Percentiles rank a stretch among this genome's conserved stretches.
Conservation (phyloP, 2,888 invertebrate genomes). For the Pyrrhia umbra region DNA sequence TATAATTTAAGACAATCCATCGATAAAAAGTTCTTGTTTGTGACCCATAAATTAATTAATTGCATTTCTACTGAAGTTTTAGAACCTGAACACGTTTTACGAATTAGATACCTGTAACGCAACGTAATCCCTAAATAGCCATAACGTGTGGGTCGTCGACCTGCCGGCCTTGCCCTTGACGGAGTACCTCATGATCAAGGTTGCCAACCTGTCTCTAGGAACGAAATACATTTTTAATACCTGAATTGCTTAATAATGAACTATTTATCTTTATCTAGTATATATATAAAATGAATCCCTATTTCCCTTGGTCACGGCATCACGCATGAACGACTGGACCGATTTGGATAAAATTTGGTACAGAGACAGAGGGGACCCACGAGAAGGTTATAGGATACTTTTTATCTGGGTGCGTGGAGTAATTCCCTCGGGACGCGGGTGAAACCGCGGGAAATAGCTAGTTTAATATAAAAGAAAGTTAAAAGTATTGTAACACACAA, state of each 20-base stretch:
- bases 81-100: slow-evolving; percentile 23
- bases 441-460: too few species aligned
- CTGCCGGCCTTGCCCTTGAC: slow-evolving; percentile 87
- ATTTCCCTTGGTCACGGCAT: too few species aligned
- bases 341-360: too few species aligned
- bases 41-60: neutral
- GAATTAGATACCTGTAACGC: slow-evolving; percentile 46
- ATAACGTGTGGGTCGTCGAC: slow-evolving; percentile 72
- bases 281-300: too few species aligned
- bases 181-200: slow-evolving; percentile 30
- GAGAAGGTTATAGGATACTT: too few species aligned
- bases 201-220: neutral
- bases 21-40: neutral
- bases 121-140: slow-evolving; percentile 77
- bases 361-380: too few species aligned
- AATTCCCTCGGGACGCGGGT: too few species aligned
- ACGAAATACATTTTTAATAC: neutral
- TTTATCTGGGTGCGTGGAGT: too few species aligned
- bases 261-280: too few species aligned
- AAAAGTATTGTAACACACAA: too few species aligned
- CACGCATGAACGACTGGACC: too few species aligned
- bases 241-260: slow-evolving; percentile 21
- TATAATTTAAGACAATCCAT: neutral
- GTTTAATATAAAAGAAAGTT: too few species aligned
- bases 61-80: slow-evolving; percentile 26